Percentiles rank a stretch among this genome's conserved stretches.
phyloP scores from a whole-genome alignment of 2,888 invertebrate species.

The Pycnomerus fuliginosus region DNA sequence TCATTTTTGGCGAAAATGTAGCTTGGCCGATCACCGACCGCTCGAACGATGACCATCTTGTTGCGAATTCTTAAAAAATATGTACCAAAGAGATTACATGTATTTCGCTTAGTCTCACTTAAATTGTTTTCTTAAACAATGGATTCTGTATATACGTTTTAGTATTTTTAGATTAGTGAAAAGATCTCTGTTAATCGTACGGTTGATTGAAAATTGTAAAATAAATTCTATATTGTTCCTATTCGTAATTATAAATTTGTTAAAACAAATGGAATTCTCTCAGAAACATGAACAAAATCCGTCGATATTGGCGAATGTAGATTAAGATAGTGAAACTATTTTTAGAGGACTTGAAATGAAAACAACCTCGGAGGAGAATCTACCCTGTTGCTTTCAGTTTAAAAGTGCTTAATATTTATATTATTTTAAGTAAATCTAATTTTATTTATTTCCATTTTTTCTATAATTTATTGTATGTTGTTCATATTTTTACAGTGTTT shows the following conservation, averaged over 20 bases:
- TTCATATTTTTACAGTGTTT: neutral
- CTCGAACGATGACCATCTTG: conserved; percentile 7
- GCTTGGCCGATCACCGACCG: too few species aligned
- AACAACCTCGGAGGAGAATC: too few species aligned
- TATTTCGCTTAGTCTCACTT: conserved; percentile 12
- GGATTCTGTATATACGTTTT: conserved; percentile 49
- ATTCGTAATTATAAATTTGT: conserved; percentile 1
- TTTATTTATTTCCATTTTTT: conserved; percentile 23
- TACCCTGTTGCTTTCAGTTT: too few species aligned
- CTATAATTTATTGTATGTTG: conserved; percentile 11
- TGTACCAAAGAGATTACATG: conserved; percentile 21
- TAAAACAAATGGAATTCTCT: too few species aligned
- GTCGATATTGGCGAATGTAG: too few species aligned
- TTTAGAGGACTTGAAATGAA: too few species aligned
- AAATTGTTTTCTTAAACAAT: conserved; percentile 43
- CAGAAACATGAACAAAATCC: too few species aligned
- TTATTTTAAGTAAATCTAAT: neutral
- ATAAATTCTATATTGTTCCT: too few species aligned
- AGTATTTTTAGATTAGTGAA: conserved; percentile 37
- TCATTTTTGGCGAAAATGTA: too few species aligned
- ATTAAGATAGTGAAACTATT: too few species aligned
- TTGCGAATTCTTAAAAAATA: conserved; percentile 9
- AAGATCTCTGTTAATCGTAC: conserved; percentile 25
- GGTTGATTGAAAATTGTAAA: conserved; percentile 2
- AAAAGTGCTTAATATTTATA: neutral